phyloP scores from a whole-genome alignment of 2,888 invertebrate genomes.

The Athalia rosae region DNA sequence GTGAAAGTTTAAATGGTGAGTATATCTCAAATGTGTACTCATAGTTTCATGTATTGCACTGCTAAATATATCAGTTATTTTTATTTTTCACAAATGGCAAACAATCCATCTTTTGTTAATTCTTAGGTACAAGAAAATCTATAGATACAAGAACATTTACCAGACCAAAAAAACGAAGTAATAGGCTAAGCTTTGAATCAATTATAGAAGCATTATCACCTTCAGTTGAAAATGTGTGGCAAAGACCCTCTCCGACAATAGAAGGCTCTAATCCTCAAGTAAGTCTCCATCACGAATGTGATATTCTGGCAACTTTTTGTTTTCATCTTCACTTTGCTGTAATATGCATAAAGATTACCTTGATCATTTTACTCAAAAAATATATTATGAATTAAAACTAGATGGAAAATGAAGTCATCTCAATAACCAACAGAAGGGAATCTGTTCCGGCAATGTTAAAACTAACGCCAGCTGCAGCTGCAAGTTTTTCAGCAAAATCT shows the following conservation, averaged over 20 bases:
- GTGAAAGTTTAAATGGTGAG: slow-evolving; percentile 24
- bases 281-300: not conserved
- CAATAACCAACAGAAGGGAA: slow-evolving; percentile 48
- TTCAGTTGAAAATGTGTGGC: slow-evolving; percentile 41
- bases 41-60: not conserved
- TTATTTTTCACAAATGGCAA: slow-evolving; percentile 7
- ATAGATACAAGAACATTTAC: slow-evolving; percentile 84
- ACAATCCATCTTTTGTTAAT: not conserved
- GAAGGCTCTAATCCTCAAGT: slow-evolving; percentile 6
- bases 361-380: not conserved
- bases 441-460: slow-evolving; percentile 63
- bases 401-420: slow-evolving; percentile 46
- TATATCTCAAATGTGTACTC: slow-evolving; percentile 9
- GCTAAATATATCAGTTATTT: not conserved
- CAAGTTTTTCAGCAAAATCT: slow-evolving; percentile 5
- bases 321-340: too few relatives aligned
- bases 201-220: slow-evolving; percentile 58
- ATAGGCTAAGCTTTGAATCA: slow-evolving; percentile 78
- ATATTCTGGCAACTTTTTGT: too few relatives aligned
- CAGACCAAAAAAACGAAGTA: slow-evolving; percentile 79
- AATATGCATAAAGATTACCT: not conserved
- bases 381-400: slow-evolving; percentile 43
- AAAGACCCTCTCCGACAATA: not conserved
- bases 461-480: slow-evolving; percentile 48
- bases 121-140: slow-evolving; percentile 59